Evolutionary conservation across 2,113 vertebrate species (phyloP).

Genomic region (Dascyllus trimaculatus): DNA sequence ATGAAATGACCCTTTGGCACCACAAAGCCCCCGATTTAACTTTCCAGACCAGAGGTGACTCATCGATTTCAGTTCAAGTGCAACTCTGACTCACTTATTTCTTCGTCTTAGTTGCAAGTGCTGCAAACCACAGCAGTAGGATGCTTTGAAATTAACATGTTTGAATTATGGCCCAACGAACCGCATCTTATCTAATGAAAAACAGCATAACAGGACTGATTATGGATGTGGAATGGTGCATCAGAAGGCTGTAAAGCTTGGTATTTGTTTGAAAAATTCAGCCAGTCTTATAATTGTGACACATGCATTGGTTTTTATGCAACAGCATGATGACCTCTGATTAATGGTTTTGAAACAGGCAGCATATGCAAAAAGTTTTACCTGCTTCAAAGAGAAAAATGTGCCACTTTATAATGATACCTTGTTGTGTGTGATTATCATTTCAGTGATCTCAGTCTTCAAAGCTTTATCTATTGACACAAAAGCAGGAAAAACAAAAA

Average conservation of each 20-base stretch:
- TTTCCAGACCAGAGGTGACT: constrained; percentile 32
- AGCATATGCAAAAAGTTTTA: background rate
- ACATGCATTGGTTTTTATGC: background rate
- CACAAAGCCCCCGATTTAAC: constrained; percentile 3
- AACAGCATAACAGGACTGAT: background rate
- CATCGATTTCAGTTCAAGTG: constrained; percentile 23
- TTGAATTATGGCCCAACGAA: background rate
- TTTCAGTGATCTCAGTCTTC: constrained; percentile 13
- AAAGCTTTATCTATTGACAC: constrained; percentile 18
- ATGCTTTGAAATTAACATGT: background rate
- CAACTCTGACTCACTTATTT: constrained; percentile 19
- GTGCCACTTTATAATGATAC: background rate
- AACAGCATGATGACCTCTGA: background rate
- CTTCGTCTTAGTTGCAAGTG: background rate
- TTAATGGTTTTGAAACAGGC: background rate
- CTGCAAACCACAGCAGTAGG: background rate
- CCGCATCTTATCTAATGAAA: background rate
- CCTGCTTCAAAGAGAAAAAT: background rate
- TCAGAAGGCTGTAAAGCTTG: background rate
- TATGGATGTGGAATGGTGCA: background rate
- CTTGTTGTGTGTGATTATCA: constrained; percentile 4
- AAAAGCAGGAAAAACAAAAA: constrained; percentile 9
- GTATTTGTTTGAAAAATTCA: background rate
- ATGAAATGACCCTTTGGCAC: no score
- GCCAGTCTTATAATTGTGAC: background rate